Base-by-base conservation (phyloP, 2,113 vertebrate genomes). In the Tachysurus vachellii region DNA sequence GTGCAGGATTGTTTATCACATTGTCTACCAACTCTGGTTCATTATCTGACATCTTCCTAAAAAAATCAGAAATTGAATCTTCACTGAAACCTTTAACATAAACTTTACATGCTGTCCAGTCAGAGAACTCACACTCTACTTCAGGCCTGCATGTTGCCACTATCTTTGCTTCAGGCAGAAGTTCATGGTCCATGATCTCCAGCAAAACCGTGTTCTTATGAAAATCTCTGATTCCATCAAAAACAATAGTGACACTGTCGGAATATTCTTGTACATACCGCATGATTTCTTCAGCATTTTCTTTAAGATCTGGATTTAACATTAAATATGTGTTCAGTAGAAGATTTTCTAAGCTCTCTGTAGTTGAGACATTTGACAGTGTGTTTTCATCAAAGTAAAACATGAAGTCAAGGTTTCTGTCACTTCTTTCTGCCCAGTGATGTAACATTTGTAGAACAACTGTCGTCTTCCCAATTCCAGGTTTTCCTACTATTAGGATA, bases 401-500 rank as follows among this genome's bases (percentile, higher is more conserved):
- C 88, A 90, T 36, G 31, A 88, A 90, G 36, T 84, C 47, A 47
- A 86, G 88, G 21, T 70, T 71, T 31, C 21, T 31, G 31, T 86
- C 54, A 47, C 77, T 19, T 84, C 21, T 85, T 42, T 87, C 62
- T 79, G 86, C 42, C 90, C 90, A 91, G 31, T 85, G 84, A 50
- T 75, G 70, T 47, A 91, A 61, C 68, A 91, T 89, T 84, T 88
- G 86, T 36, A 56, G 57, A 61, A 81, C 42, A 36, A 36, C 50
- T 36, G 86, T 54, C 70, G 90, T 91, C 80, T 91, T 91, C 44
- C 90, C 90, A 71, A 88, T 89, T 62, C 90, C 90, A 79, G 90
- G 85, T 77, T 89, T 91, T 36, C 90, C 90, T 56, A 88, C 47
- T 31, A 91, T 61, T 31, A 91, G 87, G 50, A 88, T 88, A 3